A percentile compares a stretch with the other conserved stretches of the same genome.
Evolutionary conservation across 2,113 vertebrate species (phyloP).

Genomic region (Scartelaos histophorus): DNA sequence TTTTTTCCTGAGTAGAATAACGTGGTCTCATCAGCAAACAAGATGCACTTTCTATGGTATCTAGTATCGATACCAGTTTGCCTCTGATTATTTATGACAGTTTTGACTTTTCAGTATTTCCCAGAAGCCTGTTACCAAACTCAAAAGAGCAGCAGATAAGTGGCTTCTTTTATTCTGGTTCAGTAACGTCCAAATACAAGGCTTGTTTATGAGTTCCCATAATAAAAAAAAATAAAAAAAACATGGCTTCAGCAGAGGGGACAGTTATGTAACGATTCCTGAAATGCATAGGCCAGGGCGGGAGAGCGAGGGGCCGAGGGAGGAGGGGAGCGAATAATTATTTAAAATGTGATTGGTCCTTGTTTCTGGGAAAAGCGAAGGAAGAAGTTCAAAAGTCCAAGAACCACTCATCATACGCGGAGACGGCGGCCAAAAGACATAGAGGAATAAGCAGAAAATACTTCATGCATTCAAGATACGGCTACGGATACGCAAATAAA

Average conservation of each 20-base stretch:
- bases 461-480: background rate
- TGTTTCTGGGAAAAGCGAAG: background rate
- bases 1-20: too few relatives aligned
- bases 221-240: background rate
- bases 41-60: too few relatives aligned
- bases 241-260: conserved; percentile 16
- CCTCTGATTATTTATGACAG: background rate
- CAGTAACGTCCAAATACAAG: background rate
- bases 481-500: background rate
- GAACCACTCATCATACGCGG: background rate
- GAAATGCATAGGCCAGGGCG: conserved; percentile 32
- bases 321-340: background rate
- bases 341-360: background rate
- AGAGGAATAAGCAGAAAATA: background rate
- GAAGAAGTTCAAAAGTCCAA: background rate
- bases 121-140: conserved; percentile 6
- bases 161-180: conserved; percentile 3
- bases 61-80: too few relatives aligned
- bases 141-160: background rate
- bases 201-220: background rate
- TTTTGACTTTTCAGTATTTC: background rate
- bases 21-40: too few relatives aligned
- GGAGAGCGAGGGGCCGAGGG: conserved; percentile 7
- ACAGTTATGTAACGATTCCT: conserved; percentile 60
- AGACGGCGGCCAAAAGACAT: background rate